Evolutionary conservation across 2,888 invertebrate species (phyloP).

Genomic region (Nephrotoma flavescens): DNA sequence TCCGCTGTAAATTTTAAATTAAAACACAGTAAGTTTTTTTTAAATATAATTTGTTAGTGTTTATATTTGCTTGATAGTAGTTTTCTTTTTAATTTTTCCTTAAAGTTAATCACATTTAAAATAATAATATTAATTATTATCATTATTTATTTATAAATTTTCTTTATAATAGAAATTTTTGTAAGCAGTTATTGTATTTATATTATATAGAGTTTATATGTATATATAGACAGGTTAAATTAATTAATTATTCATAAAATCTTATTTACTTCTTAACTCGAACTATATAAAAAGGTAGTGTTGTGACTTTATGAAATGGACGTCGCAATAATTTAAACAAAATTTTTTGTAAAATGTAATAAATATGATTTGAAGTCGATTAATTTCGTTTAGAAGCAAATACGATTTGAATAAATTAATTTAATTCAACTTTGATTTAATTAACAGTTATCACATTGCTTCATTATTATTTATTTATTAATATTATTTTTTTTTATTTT

Average conservation of each 20-base stretch:
- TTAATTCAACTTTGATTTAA: background rate
- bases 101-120: background rate
- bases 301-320: too few relatives aligned
- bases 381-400: background rate
- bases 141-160: background rate
- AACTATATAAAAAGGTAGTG: too few relatives aligned
- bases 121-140: background rate
- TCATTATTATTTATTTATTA: background rate
- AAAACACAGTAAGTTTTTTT: background rate
- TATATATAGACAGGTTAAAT: background rate
- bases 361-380: background rate
- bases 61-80: background rate
- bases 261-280: background rate
- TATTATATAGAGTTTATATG: background rate
- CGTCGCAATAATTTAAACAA: too few relatives aligned
- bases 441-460: background rate
- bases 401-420: background rate
- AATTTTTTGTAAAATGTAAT: background rate
- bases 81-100: background rate
- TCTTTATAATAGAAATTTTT: background rate
- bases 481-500: background rate
- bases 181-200: background rate
- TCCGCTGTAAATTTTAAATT: too few relatives aligned
- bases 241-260: background rate
- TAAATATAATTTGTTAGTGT: background rate